Evolutionary conservation across 2,113 vertebrate species (phyloP).

Genomic region (Dasyornis broadbenti): DNA sequence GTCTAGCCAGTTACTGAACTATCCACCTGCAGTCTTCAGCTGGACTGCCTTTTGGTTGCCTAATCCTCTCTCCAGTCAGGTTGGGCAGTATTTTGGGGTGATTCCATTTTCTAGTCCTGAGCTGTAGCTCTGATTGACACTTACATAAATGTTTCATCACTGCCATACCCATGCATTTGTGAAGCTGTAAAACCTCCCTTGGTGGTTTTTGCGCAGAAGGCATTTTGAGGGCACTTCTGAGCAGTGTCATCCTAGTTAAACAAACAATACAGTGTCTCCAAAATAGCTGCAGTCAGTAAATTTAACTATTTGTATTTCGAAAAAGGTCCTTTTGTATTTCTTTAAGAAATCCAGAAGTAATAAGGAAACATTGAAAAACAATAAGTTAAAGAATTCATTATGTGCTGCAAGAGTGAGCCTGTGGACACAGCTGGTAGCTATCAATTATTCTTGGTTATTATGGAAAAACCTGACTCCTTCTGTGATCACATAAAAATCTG

Average conservation of each 20-base stretch:
- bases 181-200: not conserved
- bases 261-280: conserved; percentile 45
- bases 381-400: conserved; percentile 64
- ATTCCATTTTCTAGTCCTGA: not conserved
- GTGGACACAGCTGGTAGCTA: conserved; percentile 77
- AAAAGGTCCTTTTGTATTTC: conserved; percentile 52
- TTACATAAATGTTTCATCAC: not conserved
- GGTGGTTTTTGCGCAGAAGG: conserved; percentile 33
- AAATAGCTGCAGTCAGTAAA: conserved; percentile 53
- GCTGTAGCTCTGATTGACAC: not conserved
- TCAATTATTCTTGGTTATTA: conserved; percentile 70
- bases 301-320: conserved; percentile 53
- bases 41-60: not conserved
- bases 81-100: not conserved
- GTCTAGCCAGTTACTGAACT: not conserved
- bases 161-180: not conserved
- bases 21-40: not conserved
- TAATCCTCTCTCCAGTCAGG: not conserved
- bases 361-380: conserved; percentile 67
- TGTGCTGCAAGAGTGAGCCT: conserved; percentile 43
- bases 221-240: conserved; percentile 13
- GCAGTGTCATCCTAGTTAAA: conserved; percentile 45
- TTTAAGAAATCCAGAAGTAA: conserved; percentile 62
- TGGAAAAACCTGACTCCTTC: conserved; percentile 63
- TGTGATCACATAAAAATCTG: conserved; percentile 65